Evolutionary conservation across 2,888 invertebrate genomes (phyloP), one percentile per base, ranked within the genome.

Genomic region (Diplolepis rosae): DNA sequence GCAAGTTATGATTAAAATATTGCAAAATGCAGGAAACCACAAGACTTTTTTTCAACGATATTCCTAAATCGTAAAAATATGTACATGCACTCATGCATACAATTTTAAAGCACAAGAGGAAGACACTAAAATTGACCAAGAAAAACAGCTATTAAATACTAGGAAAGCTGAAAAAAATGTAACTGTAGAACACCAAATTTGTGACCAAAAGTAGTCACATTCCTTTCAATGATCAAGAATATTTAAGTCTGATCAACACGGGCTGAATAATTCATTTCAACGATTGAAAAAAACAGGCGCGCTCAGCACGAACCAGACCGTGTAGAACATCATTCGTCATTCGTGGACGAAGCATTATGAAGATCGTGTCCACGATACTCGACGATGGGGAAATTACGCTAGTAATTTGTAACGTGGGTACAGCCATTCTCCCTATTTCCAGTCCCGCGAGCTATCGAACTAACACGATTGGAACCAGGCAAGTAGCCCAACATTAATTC

Each of bases 71-170:
- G 48, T 22, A 22, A 48, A 72, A 77, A 77, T 74, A 77, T 74
- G 67, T 74, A 73, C 79, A 77, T 83, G 81, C 83, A 82, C 82
- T 84, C 84, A 83, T 83, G 84, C 82, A 79, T 74, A 83, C 82
- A 78, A 76, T 68, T 68, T 68, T 65, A 30, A 35, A 27, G 51
- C n/a, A 51, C 7, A 65, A 56, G 42, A 66, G 50, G 56, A 54
- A 67, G 61, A 51, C 15, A 35, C 3, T 18, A 65, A 61, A 51
- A 45, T 28, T 66, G 32, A 51, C 54, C 30, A 65, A 35, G 48
- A 35, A 39, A 52, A 50, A 65, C 54, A n/a, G 28, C 5, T 39
- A 35, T 18, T 11, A 48, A 28, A 66, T 11, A 51, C 11, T 35
- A 11, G 39, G 24, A 32, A 7, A 30, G 32, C 28, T 9, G 28